Evolutionary conservation across 1,140 invertebrate species (phyloP), one percentile per base, ranked within the genome.

Genomic region (Macrosteles quadrilineatus): DNA sequence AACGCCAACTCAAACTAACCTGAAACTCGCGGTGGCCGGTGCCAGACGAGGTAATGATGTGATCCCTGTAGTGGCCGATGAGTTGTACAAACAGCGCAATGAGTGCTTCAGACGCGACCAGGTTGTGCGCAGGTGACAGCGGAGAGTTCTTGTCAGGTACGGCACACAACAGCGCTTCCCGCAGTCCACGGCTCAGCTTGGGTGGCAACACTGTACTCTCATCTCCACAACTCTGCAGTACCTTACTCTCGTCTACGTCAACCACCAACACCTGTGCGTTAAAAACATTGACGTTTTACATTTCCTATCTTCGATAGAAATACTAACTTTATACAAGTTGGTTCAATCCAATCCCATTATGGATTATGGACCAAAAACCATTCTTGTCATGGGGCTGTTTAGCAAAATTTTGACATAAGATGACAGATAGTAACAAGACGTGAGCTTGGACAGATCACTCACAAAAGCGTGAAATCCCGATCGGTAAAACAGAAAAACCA

Each of bases 91-190:
- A 91, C 67, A 89, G 82, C 25, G 87, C 78, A 11, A 90, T 76
- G 76, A 90, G 88, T 17, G 88, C 87, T 79, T 91, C 88, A 11
- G 85, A 85, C 30, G 89, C 83, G 72, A 88, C 81, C 68, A 87
- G 80, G 77, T 90, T 88, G n/a, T 86, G 78, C 1, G 80, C 64
- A 23, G 67, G 69, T 2, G 31, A 63, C 43, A 31, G 67, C 21
- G 83, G 82, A 3, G 75, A 73, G 23, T 71, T 73, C 30, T 67
- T 75, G 75, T 75, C 80, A 40, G 75, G 80, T 73, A 79, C 81
- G 57, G 87, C 83, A 77, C 89, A 82, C 67, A 89, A 85, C 1
- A 91, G 78, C 2, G 88, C 86, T 1, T 85, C 84, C 71, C 84
- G 82, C 53, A 90, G 80, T 23, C 85, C 85, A 74, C 85, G 85